These are phyloP conservation scores for Adineta ricciae DNA, from an alignment of 2,888 invertebrate species.

Conservation along the genomic window DNA sequence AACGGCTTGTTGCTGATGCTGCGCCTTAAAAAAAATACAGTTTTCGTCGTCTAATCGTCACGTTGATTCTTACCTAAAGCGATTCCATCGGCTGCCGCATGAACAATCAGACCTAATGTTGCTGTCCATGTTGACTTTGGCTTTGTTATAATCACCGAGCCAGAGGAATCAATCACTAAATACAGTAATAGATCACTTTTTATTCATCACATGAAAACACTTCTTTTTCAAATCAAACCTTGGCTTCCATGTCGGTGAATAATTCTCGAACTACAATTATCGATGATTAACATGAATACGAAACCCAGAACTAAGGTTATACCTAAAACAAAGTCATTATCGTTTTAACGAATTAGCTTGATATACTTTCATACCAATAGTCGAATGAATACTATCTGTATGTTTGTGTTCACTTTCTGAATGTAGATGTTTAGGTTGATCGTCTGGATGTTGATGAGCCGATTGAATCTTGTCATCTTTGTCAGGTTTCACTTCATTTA, in stretches of 20 bases:
- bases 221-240: not conserved
- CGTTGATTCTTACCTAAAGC: not conserved
- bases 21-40: conserved; percentile 96
- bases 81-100: conserved; percentile 68
- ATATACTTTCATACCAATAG: not conserved
- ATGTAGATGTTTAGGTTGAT: not conserved
- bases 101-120: conserved; percentile 89
- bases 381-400: not conserved
- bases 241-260: conserved; percentile 21
- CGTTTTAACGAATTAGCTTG: not conserved
- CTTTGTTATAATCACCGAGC: conserved; percentile 36
- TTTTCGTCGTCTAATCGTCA: conserved; percentile 51
- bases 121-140: conserved; percentile 63
- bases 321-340: conserved; percentile 61
- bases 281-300: conserved; percentile 90
- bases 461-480: not conserved
- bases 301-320: conserved; percentile 85
- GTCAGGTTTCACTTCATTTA: too few relatives aligned
- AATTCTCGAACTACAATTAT: conserved; percentile 59
- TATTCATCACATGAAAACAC: too few relatives aligned
- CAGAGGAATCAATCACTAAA: conserved; percentile 9
- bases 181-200: too few relatives aligned
- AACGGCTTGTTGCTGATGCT: conserved; percentile 85
- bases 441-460: not conserved
- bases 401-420: not conserved